Conservation (phyloP, 2,888 invertebrate species). For the Idaea aversata region DNA sequence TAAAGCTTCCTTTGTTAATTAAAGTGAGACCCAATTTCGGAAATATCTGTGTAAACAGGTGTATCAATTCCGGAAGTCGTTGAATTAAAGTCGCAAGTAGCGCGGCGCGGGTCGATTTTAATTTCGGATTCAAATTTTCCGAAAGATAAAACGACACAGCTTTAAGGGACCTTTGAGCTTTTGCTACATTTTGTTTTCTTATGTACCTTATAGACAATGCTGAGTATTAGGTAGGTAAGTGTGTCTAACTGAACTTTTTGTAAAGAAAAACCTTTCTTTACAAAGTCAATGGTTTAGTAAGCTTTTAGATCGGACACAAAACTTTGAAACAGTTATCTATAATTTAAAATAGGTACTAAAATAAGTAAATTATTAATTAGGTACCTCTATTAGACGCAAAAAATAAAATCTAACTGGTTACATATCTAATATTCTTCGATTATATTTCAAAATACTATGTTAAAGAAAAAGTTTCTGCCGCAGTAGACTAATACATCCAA, state of each 20-base stretch:
- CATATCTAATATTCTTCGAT: not conserved
- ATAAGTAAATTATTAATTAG: too few species aligned
- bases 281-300: too few species aligned
- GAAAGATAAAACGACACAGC: slow-evolving; percentile 57
- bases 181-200: slow-evolving; percentile 10
- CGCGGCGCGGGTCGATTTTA: slow-evolving; percentile 42
- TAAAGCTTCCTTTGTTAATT: slow-evolving; percentile 1
- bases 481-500: slow-evolving; percentile 26
- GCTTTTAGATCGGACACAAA: too few species aligned
- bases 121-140: slow-evolving; percentile 63
- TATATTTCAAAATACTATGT: not conserved
- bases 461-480: not conserved
- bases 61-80: slow-evolving; percentile 37
- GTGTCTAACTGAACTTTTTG: too few species aligned
- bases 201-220: not conserved
- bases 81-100: slow-evolving; percentile 51
- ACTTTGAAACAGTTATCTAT: too few species aligned
- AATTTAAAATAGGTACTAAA: too few species aligned
- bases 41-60: slow-evolving; percentile 28
- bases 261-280: too few species aligned
- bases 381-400: too few species aligned
- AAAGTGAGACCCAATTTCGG: slow-evolving; percentile 17
- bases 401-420: slow-evolving; percentile 5
- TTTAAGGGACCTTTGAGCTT: slow-evolving; percentile 42
- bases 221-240: too few species aligned